These are phyloP conservation scores for Coccyzus lansbergi DNA, from an alignment of 2,797 vertebrate species.

Conservation along the genomic window DNA sequence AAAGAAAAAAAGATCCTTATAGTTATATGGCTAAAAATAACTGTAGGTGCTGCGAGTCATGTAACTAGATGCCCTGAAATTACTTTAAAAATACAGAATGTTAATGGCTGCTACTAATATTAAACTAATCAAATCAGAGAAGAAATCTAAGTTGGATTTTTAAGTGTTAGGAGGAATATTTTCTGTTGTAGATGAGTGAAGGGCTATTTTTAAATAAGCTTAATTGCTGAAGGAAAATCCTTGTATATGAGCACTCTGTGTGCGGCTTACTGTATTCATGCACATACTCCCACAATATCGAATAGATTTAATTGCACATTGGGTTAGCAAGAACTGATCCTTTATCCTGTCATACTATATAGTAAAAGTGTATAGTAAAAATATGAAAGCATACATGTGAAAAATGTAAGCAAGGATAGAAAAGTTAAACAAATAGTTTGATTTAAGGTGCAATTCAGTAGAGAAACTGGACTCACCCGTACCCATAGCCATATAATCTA, in stretches of 20 bases:
- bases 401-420: neutral
- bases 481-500: accelerated
- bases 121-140: neutral
- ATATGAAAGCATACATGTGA: neutral
- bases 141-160: neutral
- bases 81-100: neutral
- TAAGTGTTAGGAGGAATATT: neutral
- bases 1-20: neutral
- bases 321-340: neutral
- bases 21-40: neutral
- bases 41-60: neutral
- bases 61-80: neutral
- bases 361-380: neutral
- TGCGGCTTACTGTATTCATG: neutral
- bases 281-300: neutral
- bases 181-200: neutral
- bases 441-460: neutral
- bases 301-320: neutral
- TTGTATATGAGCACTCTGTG: neutral
- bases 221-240: neutral
- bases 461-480: neutral
- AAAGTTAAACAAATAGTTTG: neutral
- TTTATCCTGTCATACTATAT: neutral
- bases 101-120: neutral
- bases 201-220: neutral